These are phyloP conservation scores for Haemorhous mexicanus DNA, from an alignment of 2,113 vertebrate genomes.

Conservation along the genomic window DNA sequence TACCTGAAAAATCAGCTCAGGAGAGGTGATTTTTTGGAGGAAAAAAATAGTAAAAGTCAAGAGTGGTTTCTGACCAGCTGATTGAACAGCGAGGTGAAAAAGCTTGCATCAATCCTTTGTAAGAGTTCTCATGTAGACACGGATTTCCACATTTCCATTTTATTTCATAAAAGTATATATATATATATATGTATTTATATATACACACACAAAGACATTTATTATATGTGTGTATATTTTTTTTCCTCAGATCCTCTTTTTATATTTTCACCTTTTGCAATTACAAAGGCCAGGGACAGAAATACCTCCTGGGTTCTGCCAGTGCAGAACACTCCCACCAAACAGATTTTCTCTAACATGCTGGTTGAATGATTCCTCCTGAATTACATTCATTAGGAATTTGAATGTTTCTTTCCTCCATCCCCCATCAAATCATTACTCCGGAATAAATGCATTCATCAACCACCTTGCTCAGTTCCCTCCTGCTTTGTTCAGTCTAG, in stretches of 20 bases:
- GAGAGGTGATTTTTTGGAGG: neutral
- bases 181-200: neutral
- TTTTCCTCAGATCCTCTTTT: neutral
- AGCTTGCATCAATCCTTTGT: neutral
- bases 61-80: neutral
- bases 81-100: constrained; percentile 4
- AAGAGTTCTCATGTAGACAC: neutral
- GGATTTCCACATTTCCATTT: constrained; percentile 18
- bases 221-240: constrained; percentile 27
- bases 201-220: constrained; percentile 36
- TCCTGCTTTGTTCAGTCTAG: constrained; percentile 59
- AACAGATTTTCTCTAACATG: constrained; percentile 57
- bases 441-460: constrained; percentile 62
- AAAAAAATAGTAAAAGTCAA: neutral
- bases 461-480: constrained; percentile 51
- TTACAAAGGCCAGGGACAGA: constrained; percentile 55
- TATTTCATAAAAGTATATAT: constrained; percentile 31
- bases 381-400: constrained; percentile 69
- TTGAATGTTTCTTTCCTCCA: constrained; percentile 67
- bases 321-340: constrained; percentile 57
- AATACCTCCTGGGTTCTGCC: constrained; percentile 51
- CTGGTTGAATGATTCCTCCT: constrained; percentile 59
- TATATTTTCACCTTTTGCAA: constrained; percentile 40
- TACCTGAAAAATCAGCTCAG: neutral
- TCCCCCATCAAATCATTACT: constrained; percentile 66